Evolutionary conservation across 2,888 invertebrate species (phyloP), one percentile per base, ranked within the genome.

Genomic region (Euplexia lucipara): DNA sequence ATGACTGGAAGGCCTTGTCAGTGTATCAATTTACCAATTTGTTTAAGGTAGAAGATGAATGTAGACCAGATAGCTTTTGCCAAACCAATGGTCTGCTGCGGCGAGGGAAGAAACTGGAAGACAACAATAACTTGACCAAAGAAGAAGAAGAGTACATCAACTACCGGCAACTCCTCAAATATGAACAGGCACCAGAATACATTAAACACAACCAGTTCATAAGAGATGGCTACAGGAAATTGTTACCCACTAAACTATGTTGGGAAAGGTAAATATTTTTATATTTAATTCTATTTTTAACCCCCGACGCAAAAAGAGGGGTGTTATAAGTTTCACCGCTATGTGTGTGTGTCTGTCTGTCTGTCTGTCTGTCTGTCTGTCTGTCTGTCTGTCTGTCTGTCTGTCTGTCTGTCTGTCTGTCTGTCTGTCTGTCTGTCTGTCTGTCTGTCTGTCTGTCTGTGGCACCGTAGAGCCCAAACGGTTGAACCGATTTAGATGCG

Each of bases 131-230:
- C 82, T 74, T 95, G 64, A 93, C 91, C 18, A 93, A 94, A 82
- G 94, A 93, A 73, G 95, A 95, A 57, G 83, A 93, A 63, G 93
- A 95, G 69, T 95, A 95, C 68, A 87, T 95, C n/a, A 95, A 95
- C 73, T 93, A 93, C 66, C 85, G 95, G 59, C 89, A 95, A 76
- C 86, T 95, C 39, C 83, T 95, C 14, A 93, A 94, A 67, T 95
- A 91, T 86, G 95, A 95, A 71, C 87, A 98, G 85, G 98, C 98
- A 51, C 98, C 99, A 5, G 96, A 96, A 63, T 98, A 98, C 91
- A 95, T 99, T 63, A 97, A 98, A 90, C 98, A 98, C 85, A 99
- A 99, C 92, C 98, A 97, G 4, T 99, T 96, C 87, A 98, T 99
- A 78, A 96, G 97, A 69, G 96, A 96, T 78, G 99, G 99, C 12